Base-by-base conservation (phyloP, 2,797 vertebrate species). In the Notolabrus celidotus region DNA sequence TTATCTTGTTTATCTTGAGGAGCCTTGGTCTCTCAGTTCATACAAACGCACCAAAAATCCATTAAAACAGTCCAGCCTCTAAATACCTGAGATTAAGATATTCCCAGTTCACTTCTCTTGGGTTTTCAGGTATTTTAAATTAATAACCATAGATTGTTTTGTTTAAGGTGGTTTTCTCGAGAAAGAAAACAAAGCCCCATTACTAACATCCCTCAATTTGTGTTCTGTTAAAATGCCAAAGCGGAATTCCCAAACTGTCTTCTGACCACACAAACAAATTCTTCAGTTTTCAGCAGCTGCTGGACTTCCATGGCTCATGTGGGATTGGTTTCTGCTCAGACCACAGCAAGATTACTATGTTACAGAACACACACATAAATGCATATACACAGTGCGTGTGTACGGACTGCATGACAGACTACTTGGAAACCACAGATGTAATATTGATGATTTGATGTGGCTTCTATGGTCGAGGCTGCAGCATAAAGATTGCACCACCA, bases 381-480 rank as follows among this genome's bases (percentile, higher is more conserved):
- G 62, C 52, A 61, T 47, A 49, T 17, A 25, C 19, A 61, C 25
- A n/a, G 39, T 45, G 31, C 73, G 34, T 66, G 46, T 76, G 34
- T n/a, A 49, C 46, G 56, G 49, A 20, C 54, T 22, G 17, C 65
- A 71, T 43, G 60, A 52, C 38, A 62, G 61, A 43, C 42, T 45
- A 53, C 52, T 25, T 38, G 70, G 53, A 78, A 85, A 82, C 72
- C 56, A 10, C 58, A 36, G 66, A 42, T 78, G 2, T 65, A 67
- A 71, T 67, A 54, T 54, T 66, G 43, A 56, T 50, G 62, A 84
- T 78, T 68, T 78, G 63, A 88, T 79, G 84, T 82, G 79, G 72
- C 62, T 49, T n/a, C 50, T 16, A 2, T 74, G 73, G 74, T 79
- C n/a, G 36, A 64, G 43, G 19, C 39, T 57, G 27, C 16, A 65